Evolutionary conservation across 2,888 invertebrate species (phyloP).

Genomic region (Amiota minor): DNA sequence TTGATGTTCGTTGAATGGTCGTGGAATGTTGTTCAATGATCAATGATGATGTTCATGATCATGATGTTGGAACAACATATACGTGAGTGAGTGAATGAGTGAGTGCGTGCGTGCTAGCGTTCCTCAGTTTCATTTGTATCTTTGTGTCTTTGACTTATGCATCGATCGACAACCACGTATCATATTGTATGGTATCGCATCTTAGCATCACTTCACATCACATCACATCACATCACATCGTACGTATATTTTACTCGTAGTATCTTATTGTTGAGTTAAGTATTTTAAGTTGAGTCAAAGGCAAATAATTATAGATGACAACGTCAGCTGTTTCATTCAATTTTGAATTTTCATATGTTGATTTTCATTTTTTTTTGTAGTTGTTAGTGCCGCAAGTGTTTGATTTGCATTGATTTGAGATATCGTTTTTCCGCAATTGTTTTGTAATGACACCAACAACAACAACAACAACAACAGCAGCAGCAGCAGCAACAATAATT

Average conservation of each 20-base stretch:
- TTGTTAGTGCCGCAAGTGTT: constrained; percentile 20
- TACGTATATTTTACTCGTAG: too few relatives aligned
- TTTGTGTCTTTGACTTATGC: neutral
- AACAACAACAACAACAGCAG: constrained; percentile 35
- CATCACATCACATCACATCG: too few relatives aligned
- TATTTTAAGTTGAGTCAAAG: neutral
- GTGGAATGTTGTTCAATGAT: too few relatives aligned
- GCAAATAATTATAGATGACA: neutral
- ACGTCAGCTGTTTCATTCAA: neutral
- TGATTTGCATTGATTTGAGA: constrained; percentile 33
- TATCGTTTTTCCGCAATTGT: constrained; percentile 60
- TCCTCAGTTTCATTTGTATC: neutral
- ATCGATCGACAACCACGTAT: neutral
- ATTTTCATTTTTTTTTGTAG: neutral
- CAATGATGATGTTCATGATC: neutral
- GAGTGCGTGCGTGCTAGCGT: neutral
- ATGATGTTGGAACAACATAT: neutral
- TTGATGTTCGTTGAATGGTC: neutral
- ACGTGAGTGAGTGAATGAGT: neutral
- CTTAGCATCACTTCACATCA: too few relatives aligned
- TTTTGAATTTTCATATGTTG: neutral
- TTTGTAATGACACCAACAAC: constrained; percentile 57
- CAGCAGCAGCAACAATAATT: constrained; percentile 7
- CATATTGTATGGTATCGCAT: too few relatives aligned
- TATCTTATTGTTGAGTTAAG: too few relatives aligned